Conservation (phyloP, 2,113 vertebrate genomes). For the Brevimyrus niger region DNA sequence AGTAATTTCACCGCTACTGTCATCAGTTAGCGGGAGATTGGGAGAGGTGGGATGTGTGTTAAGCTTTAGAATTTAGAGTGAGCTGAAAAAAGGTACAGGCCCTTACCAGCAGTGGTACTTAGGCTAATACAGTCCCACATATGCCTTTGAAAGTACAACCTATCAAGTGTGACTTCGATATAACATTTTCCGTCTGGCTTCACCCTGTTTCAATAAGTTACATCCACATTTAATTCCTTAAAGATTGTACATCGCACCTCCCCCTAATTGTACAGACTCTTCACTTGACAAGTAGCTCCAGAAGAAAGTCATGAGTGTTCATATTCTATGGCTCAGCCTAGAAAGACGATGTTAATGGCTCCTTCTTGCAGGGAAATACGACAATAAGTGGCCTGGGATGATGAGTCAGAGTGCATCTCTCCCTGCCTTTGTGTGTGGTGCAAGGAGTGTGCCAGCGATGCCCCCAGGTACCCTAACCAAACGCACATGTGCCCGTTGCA, state of each 20-base stretch:
- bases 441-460: conserved; percentile 26
- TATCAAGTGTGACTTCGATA: not conserved
- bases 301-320: not conserved
- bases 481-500: not conserved
- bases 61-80: not conserved
- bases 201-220: not conserved
- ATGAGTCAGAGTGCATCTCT: conserved; percentile 26
- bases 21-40: not conserved
- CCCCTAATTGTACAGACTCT: not conserved
- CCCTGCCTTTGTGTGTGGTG: not conserved
- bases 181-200: not conserved
- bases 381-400: conserved; percentile 18
- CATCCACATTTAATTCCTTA: not conserved
- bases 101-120: not conserved
- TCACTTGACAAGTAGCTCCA: not conserved
- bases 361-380: conserved; percentile 17
- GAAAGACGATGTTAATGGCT: not conserved
- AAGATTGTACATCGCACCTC: not conserved
- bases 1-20: not conserved
- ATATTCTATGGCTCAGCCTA: not conserved
- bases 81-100: not conserved
- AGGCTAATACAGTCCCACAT: not conserved
- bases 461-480: conserved; percentile 14
- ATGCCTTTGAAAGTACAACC: not conserved
- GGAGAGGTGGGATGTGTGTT: not conserved